Base-by-base conservation (phyloP, 2,888 invertebrate species). In the Antitype chi region DNA sequence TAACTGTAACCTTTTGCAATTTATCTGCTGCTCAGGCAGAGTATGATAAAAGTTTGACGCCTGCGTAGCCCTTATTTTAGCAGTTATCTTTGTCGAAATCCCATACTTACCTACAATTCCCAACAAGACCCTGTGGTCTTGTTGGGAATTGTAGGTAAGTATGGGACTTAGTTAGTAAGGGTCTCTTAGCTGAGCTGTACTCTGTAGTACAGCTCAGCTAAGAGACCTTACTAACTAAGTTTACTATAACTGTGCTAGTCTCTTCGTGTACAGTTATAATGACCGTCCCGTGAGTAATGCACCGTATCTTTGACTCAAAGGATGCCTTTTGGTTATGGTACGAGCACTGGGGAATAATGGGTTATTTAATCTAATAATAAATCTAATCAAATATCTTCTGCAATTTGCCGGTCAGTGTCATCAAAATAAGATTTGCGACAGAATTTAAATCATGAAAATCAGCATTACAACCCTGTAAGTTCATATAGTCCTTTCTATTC, bases 271-370 rank as follows among this genome's bases (percentile, higher is more conserved):
- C n/a, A 60, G 23, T 13, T 57, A 52, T 83, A 83, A 80, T 70
- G 55, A 82, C 38, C 15, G 20, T 83, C 83, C 78, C 70, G 17
- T 17, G 66, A 57, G 78, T 70, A 66, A 70, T 70, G 49, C 55
- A 69, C 28, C 38, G 64, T 82, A 20, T 66, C 83, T 80, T 83
- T 80, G 70, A 67, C 60, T 83, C 80, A 80, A 80, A 80, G 78
- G 83, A 55, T 52, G 66, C 8, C 1, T 62, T 70, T 6, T 38
- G 28, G 13, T 76, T 55, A 23, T 67, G 23, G 20, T 49, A n/a
- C 47, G 38, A 66, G 17, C 38, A n/a, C 47, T 47, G 60, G 15
- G 25, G 11, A 13, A 32, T 43, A 70, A 60, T 70, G 1, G 32
- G 15, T 32, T 28, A 53, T 59, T 32, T 32, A 32, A 32, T 32